Evolutionary conservation across 2,797 vertebrate genomes (phyloP).

Genomic region (Anolis apletophallus): DNA sequence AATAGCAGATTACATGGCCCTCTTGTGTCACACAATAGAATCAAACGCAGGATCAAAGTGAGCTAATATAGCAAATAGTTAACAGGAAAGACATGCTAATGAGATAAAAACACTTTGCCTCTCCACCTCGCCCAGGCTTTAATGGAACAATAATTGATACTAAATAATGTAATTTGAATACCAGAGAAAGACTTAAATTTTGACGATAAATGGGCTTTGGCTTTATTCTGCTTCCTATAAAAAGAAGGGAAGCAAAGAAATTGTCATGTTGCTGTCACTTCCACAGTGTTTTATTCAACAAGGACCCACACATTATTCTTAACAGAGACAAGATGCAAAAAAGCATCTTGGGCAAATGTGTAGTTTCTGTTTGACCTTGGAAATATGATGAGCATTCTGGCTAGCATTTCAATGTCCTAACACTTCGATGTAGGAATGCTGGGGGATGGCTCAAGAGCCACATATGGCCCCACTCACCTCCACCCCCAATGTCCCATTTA

Average conservation of each 20-base stretch:
- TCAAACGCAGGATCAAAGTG: conserved; percentile 80
- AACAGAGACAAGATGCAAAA: background rate
- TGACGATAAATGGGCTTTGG: conserved; percentile 60
- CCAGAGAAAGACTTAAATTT: conserved; percentile 71
- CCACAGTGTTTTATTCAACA: conserved; percentile 31
- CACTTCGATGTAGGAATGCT: background rate
- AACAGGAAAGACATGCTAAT: conserved; percentile 79
- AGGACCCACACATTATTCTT: conserved; percentile 32
- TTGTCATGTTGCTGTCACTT: conserved; percentile 64
- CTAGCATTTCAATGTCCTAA: background rate
- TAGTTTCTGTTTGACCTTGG: background rate
- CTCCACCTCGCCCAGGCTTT: conserved; percentile 69
- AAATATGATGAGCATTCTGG: background rate
- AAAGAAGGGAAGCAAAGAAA: background rate
- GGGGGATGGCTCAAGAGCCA: background rate
- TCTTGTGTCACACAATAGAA: conserved; percentile 75
- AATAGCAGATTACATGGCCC: conserved; percentile 78
- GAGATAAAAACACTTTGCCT: conserved; percentile 78
- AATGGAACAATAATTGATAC: conserved; percentile 75
- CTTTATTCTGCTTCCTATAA: conserved; percentile 29
- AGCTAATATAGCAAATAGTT: conserved; percentile 77
- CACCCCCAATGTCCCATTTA: too few relatives aligned
- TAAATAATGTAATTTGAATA: conserved; percentile 73
- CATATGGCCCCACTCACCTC: too few relatives aligned
- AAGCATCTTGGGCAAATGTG: background rate